phyloP scores from a whole-genome alignment of 2,797 vertebrate species.

The Gymnothorax javanicus region DNA sequence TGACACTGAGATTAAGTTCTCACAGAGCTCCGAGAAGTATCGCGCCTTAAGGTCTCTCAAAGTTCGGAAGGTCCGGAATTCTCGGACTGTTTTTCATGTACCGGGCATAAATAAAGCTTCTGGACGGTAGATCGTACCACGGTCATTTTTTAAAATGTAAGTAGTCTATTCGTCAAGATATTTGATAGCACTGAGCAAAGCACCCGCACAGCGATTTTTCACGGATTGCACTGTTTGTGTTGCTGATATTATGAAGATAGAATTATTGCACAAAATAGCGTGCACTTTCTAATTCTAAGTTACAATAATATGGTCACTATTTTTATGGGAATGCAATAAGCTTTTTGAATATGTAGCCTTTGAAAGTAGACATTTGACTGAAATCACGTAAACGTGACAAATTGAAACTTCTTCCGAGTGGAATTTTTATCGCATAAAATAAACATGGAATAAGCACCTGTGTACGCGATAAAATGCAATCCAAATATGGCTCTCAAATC shows the following conservation, averaged over 20 bases:
- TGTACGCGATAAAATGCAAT: constrained; percentile 9
- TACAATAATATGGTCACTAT: constrained; percentile 68
- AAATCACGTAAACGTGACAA: neutral
- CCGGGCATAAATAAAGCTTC: neutral
- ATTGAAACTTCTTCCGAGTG: neutral
- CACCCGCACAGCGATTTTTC: neutral
- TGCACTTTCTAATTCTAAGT: neutral
- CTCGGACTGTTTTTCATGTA: neutral
- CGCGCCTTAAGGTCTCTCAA: neutral
- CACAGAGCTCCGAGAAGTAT: neutral
- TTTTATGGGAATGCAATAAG: constrained; percentile 41
- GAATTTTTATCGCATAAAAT: neutral
- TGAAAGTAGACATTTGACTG: neutral
- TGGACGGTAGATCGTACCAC: constrained; percentile 13
- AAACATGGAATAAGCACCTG: neutral
- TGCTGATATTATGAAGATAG: neutral
- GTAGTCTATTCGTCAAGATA: constrained; percentile 11
- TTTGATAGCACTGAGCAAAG: neutral
- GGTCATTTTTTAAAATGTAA: constrained; percentile 33
- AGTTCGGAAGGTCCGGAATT: constrained; percentile 1
- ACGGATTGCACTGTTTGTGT: neutral
- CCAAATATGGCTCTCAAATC: constrained; percentile 38
- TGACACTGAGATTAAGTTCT: constrained; percentile 29
- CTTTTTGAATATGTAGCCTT: constrained; percentile 9
- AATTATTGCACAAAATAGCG: constrained; percentile 16